Percentiles rank a stretch among this genome's conserved stretches.
Evolutionary conservation across 2,888 invertebrate genomes (phyloP).

Genomic region (Troides oblongomaculatus): DNA sequence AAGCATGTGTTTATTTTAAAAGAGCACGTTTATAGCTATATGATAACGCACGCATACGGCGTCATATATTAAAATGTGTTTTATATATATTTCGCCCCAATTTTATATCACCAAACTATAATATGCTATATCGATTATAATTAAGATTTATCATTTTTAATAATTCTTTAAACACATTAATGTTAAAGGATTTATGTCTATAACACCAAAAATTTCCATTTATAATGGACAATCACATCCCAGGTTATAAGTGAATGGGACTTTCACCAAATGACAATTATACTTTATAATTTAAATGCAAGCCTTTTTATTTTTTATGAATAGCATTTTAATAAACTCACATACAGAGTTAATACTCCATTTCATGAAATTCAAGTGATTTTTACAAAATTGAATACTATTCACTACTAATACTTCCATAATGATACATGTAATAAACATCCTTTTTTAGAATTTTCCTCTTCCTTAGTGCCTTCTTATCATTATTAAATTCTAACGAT

Average conservation of each 20-base stretch:
- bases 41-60: conserved; percentile 13
- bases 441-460: neutral
- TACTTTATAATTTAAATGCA: neutral
- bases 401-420: neutral
- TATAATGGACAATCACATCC: conserved; percentile 31
- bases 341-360: no score
- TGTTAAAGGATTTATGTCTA: conserved; percentile 13
- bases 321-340: no score
- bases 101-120: neutral
- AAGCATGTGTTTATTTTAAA: conserved; percentile 29
- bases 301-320: neutral
- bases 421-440: neutral
- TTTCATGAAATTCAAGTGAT: no score
- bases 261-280: conserved; percentile 60
- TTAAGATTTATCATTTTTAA: conserved; percentile 12
- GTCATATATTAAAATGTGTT: conserved; percentile 11
- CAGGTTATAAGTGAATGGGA: conserved; percentile 63
- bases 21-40: conserved; percentile 23
- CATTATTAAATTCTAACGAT: neutral
- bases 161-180: conserved; percentile 2
- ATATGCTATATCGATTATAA: conserved; percentile 13
- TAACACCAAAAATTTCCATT: conserved; percentile 26
- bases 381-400: neutral
- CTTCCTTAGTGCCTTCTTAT: neutral
- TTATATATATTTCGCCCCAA: neutral